Percentiles rank a stretch among this genome's conserved stretches.
phyloP scores from a whole-genome alignment of 1,140 invertebrate species.

The Trichonephila inaurata region DNA sequence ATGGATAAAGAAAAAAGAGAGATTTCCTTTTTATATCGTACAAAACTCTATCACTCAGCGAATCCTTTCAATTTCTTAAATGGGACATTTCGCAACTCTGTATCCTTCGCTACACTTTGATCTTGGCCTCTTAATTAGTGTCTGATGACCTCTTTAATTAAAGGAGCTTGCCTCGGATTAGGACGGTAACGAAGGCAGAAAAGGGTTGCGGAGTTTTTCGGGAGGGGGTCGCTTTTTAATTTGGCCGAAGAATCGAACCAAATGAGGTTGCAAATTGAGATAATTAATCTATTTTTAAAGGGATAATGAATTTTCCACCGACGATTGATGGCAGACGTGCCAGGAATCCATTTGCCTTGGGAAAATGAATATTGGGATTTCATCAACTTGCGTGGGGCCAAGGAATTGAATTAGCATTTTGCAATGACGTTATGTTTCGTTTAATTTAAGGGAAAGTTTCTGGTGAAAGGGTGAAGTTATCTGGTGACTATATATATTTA shows the following conservation, averaged over 20 bases:
- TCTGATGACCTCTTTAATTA: constrained; percentile 40
- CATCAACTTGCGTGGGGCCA: neutral
- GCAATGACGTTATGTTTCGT: neutral
- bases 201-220: neutral
- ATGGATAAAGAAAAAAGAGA: no score
- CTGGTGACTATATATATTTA: no score
- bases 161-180: neutral
- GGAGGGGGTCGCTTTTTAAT: constrained; percentile 32
- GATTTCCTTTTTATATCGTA: no score
- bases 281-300: constrained; percentile 71
- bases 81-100: neutral
- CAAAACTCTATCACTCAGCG: no score
- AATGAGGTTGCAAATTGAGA: constrained; percentile 35
- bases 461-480: no score
- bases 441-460: neutral
- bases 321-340: constrained; percentile 36
- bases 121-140: constrained; percentile 43
- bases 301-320: constrained; percentile 65
- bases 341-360: neutral
- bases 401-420: constrained; percentile 5
- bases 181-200: constrained; percentile 1
- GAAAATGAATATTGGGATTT: neutral
- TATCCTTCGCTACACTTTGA: constrained; percentile 18
- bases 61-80: no score
- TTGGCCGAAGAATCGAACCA: neutral